These are phyloP conservation scores for Vulpes lagopus DNA, from an alignment of 2,113 vertebrate species.

Conservation along the genomic window DNA sequence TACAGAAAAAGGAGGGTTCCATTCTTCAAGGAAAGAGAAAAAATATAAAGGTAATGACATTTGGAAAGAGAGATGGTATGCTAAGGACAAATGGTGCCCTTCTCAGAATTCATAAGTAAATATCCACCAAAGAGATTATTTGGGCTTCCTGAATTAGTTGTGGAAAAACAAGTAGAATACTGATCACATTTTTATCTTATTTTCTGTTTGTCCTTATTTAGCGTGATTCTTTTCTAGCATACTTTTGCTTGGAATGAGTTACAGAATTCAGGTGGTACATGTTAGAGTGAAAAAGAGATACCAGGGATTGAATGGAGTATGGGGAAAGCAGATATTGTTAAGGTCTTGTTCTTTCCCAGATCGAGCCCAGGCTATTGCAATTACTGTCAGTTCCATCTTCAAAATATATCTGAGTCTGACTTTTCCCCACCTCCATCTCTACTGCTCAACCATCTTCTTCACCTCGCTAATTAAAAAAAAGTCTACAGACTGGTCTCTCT, in stretches of 20 bases:
- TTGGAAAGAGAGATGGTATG: not conserved
- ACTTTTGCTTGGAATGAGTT: conserved; percentile 41
- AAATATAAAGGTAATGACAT: not conserved
- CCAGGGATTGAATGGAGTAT: conserved; percentile 5
- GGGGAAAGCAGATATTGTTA: conserved; percentile 16
- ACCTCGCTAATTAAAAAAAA: not conserved
- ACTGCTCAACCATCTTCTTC: not conserved
- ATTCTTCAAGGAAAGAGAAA: not conserved
- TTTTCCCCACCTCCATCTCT: not conserved
- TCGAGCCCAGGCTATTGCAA: not conserved
- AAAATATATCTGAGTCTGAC: not conserved
- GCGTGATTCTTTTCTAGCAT: not conserved
- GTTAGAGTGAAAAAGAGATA: conserved; percentile 20
- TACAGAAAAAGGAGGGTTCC: not conserved
- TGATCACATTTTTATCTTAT: not conserved
- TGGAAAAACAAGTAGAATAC: not conserved
- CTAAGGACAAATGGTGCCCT: not conserved
- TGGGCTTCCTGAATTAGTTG: not conserved
- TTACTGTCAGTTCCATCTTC: not conserved
- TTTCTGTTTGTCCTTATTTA: not conserved
- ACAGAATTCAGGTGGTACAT: conserved; percentile 22
- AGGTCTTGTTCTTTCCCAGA: not conserved
- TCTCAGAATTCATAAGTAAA: not conserved
- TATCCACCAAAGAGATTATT: not conserved
- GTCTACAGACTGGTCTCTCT: not conserved